These are phyloP conservation scores for Phengaris alcon DNA, from an alignment of 2,888 invertebrate genomes.

Conservation along the genomic window DNA sequence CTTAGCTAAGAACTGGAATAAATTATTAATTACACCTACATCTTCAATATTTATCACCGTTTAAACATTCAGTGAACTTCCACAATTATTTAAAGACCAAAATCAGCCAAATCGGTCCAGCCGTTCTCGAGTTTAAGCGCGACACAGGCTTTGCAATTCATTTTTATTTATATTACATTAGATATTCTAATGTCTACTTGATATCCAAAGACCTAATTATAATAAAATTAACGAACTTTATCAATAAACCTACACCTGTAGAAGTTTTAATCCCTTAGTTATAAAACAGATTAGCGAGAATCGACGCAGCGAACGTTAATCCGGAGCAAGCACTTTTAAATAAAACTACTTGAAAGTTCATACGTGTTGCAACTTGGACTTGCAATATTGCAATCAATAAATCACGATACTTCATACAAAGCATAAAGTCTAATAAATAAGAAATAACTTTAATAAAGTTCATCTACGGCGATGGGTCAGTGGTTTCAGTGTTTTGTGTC, in stretches of 20 bases:
- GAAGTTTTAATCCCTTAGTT: conserved; percentile 19
- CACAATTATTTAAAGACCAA: no score
- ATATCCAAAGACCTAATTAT: not conserved
- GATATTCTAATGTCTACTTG: not conserved
- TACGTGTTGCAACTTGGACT: conserved; percentile 16
- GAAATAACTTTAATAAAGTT: conserved; percentile 10
- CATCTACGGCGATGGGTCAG: not conserved
- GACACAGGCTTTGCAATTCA: no score
- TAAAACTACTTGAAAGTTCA: conserved; percentile 18
- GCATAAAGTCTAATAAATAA: conserved; percentile 17
- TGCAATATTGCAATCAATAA: conserved; percentile 17
- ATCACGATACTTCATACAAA: conserved; percentile 4
- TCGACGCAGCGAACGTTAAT: conserved; percentile 13
- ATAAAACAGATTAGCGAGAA: conserved; percentile 18
- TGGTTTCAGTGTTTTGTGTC: not conserved
- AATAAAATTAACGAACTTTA: not conserved
- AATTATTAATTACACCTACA: no score
- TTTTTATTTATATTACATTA: no score
- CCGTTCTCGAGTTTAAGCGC: no score
- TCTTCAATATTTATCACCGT: no score
- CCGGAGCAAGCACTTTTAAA: conserved; percentile 7
- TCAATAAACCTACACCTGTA: not conserved
- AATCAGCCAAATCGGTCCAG: no score
- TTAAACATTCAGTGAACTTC: no score
- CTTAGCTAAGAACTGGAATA: no score